Evolutionary conservation across 2,888 invertebrate species (phyloP), one percentile per base, ranked within the genome.

Genomic region (Axea sp.): DNA sequence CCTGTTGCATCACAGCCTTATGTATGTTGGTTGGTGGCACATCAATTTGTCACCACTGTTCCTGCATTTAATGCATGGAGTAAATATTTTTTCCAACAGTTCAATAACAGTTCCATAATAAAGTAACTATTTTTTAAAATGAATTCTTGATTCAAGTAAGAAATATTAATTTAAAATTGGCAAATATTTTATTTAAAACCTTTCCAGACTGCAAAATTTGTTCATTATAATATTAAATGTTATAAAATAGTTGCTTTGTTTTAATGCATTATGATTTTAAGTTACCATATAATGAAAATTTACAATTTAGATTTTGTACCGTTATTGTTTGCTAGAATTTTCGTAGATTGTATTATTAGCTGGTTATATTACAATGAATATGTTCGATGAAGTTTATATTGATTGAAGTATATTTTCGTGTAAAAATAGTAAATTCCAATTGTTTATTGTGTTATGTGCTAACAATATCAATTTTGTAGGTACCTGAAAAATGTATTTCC

Each of bases 401-500:
- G 12, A 37, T 51, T 41, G 19, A 28, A 64, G 37, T 68, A 68
- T 47, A 60, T 41, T 41, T 64, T 55, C 47, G 37, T 71, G 71
- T 55, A 62, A 51, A 9, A 14, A 65, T 53, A 37, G 35, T 39
- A 6, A 31, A 3, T 26, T 28, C 14, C 9, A 19, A 19, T 9
- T 6, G 35, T 6, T 53, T 51, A 9, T 7, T 53, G n/a, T n/a
- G n/a, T n/a, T n/a, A n/a, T n/a, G n/a, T n/a, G n/a, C n/a, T n/a
- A n/a, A n/a, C n/a, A 35, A 65, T 33, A 17, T 22, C 14, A 73
- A 64, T 76, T 81, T 74, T 76, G 68, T 89, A 96, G 96, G 89
- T 96, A 96, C 88, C 90, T 97, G 89, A 97, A 96, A 88, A 95
- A 94, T 81, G 92, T 96, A 80, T 97, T 96, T 86, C 95, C 96